These are phyloP conservation scores for Philaethria dido DNA, from an alignment of 2,888 invertebrate species.

Conservation along the genomic window DNA sequence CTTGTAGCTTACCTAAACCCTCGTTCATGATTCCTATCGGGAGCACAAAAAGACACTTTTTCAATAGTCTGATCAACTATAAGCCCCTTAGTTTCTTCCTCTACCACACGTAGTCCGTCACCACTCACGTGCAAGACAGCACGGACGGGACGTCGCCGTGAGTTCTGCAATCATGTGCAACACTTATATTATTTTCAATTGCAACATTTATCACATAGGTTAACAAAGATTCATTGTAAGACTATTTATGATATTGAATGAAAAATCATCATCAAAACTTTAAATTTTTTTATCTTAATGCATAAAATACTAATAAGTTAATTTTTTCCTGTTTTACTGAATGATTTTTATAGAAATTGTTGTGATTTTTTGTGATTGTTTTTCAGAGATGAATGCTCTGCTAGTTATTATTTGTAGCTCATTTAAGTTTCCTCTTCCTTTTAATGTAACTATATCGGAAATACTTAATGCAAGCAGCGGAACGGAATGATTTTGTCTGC, in stretches of 20 bases:
- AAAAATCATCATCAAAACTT: background rate
- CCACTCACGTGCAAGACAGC: conserved; percentile 95
- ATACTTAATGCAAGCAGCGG: conserved; percentile 14
- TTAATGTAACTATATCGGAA: conserved; percentile 18
- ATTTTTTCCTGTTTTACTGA: background rate
- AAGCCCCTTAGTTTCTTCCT: conserved; percentile 98
- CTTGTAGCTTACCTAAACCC: conserved; percentile 87
- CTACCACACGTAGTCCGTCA: conserved; percentile 98
- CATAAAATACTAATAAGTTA: background rate
- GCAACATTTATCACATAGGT: too few species aligned
- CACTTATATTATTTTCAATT: background rate
- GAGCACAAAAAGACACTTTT: conserved; percentile 99
- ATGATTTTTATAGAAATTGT: background rate
- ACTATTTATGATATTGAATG: too few species aligned
- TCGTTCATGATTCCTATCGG: conserved; percentile 98
- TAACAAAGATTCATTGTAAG: too few species aligned
- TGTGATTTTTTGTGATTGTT: conserved; percentile 26
- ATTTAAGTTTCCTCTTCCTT: conserved; percentile 27
- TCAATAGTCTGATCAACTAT: conserved; percentile 99
- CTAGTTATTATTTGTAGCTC: conserved; percentile 20
- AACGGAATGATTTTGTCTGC: conserved; percentile 33
- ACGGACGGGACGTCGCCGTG: conserved; percentile 93
- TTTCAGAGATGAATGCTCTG: conserved; percentile 24
- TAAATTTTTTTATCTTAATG: background rate
- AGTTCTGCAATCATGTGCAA: conserved; percentile 84